Evolutionary conservation across 2,888 invertebrate species (phyloP).

Genomic region (Erebia aethiops): DNA sequence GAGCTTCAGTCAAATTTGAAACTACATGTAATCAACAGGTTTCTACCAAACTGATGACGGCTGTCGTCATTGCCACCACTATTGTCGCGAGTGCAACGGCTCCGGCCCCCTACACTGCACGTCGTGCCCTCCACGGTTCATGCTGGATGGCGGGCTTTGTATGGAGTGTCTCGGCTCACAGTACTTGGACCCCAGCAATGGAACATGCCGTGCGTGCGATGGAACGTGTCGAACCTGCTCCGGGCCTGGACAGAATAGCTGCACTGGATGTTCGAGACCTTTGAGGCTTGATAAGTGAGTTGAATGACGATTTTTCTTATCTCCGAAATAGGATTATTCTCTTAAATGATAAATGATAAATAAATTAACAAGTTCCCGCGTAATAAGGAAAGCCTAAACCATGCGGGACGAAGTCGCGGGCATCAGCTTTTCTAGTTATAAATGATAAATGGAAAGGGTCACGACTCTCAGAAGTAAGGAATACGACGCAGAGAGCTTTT

Average conservation of each 20-base stretch:
- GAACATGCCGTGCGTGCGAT: constrained; percentile 87
- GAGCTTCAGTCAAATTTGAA: not conserved
- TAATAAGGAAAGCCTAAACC: too few species aligned
- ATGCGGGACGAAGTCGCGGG: too few species aligned
- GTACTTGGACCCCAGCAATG: constrained; percentile 87
- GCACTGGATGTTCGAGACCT: constrained; percentile 86
- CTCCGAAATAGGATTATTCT: too few species aligned
- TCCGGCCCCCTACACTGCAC: constrained; percentile 89
- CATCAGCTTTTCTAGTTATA: too few species aligned
- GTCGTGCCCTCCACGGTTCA: constrained; percentile 87
- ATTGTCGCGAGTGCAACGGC: constrained; percentile 93
- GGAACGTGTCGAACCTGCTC: constrained; percentile 85
- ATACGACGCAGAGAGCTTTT: too few species aligned
- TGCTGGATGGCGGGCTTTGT: constrained; percentile 88
- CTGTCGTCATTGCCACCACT: constrained; percentile 94
- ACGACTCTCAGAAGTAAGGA: too few species aligned
- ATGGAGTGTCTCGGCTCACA: constrained; percentile 90
- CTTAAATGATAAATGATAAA: too few species aligned
- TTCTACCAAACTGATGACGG: constrained; percentile 92
- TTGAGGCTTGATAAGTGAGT: constrained; percentile 84
- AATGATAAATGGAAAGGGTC: too few species aligned
- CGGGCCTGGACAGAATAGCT: constrained; percentile 87
- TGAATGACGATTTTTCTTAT: not conserved
- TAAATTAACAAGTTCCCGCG: too few species aligned
- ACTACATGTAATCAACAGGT: constrained; percentile 59